Percentiles rank a stretch among this genome's conserved stretches.
Conservation (phyloP, 2,888 invertebrate species). For the Phengaris arion region DNA sequence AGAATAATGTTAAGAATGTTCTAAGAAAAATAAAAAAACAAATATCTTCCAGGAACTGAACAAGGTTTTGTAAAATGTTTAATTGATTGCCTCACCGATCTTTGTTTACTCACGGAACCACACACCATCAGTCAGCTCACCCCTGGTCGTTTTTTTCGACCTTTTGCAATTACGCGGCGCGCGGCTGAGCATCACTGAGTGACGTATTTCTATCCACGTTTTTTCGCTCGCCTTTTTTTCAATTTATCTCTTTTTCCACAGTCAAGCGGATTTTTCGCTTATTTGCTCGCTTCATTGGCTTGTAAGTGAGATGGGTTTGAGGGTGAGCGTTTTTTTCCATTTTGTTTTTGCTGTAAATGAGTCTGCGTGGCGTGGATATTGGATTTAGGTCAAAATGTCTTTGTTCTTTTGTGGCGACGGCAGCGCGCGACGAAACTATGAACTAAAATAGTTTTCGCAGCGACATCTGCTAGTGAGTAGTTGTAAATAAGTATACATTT, state of each 20-base stretch:
- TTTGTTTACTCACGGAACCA: constrained; percentile 49
- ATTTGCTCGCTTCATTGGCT: constrained; percentile 79
- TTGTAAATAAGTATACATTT: constrained; percentile 14
- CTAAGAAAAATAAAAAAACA: too few species aligned
- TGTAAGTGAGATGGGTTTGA: constrained; percentile 72
- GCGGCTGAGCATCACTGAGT: constrained; percentile 64
- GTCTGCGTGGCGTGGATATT: constrained; percentile 39
- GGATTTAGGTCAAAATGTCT: constrained; percentile 42
- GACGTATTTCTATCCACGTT: constrained; percentile 57
- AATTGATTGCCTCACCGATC: not conserved
- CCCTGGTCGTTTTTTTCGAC: constrained; percentile 56
- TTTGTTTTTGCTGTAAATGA: constrained; percentile 51
- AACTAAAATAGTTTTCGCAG: constrained; percentile 44
- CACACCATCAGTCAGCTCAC: constrained; percentile 25
- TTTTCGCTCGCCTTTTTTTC: constrained; percentile 54
- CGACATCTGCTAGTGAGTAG: constrained; percentile 52
- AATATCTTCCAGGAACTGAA: too few species aligned
- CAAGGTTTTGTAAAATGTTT: not conserved
- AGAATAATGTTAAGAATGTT: too few species aligned
- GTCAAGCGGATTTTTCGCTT: constrained; percentile 74
- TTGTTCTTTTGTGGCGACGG: constrained; percentile 30
- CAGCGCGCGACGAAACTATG: constrained; percentile 42
- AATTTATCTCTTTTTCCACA: constrained; percentile 75
- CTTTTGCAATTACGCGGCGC: constrained; percentile 65
- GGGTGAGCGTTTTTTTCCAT: constrained; percentile 47